These are phyloP conservation scores for Venusia cambrica DNA, from an alignment of 2,888 invertebrate species.

Conservation along the genomic window DNA sequence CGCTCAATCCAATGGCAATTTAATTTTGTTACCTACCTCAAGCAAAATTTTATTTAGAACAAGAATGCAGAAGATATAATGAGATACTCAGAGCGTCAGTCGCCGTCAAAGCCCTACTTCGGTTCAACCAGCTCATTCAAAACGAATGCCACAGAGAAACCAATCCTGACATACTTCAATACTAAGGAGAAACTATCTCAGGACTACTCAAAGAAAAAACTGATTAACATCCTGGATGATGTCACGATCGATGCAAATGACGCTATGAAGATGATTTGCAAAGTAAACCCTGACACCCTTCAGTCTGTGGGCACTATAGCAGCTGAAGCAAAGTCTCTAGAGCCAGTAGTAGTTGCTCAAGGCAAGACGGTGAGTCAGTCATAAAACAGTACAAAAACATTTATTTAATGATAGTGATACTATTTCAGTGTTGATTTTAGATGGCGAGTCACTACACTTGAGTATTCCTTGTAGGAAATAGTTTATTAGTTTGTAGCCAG, in stretches of 20 bases:
- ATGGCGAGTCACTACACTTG: too few species aligned
- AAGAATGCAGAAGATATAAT: too few species aligned
- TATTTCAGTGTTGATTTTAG: too few species aligned
- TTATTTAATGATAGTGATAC: too few species aligned
- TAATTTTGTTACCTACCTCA: too few species aligned
- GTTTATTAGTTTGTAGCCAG: too few species aligned
- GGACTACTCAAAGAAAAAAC: conserved; percentile 53
- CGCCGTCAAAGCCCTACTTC: too few species aligned
- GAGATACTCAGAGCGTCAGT: too few species aligned
- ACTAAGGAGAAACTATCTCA: conserved; percentile 27
- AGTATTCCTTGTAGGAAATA: too few species aligned
- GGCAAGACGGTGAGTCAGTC: conserved; percentile 15
- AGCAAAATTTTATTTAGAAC: too few species aligned
- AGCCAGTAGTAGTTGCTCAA: background rate
- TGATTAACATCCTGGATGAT: conserved; percentile 65
- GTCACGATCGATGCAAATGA: conserved; percentile 49
- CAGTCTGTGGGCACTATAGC: conserved; percentile 45
- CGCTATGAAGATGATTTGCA: conserved; percentile 48
- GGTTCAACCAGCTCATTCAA: conserved; percentile 28
- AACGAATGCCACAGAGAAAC: conserved; percentile 24
- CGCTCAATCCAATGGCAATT: too few species aligned
- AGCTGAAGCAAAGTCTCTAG: conserved; percentile 13
- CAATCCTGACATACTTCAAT: conserved; percentile 42
- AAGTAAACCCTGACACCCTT: conserved; percentile 46
- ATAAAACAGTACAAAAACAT: too few species aligned